Conservation (phyloP, 2,113 vertebrate species). For the Centropus bengalensis region DNA sequence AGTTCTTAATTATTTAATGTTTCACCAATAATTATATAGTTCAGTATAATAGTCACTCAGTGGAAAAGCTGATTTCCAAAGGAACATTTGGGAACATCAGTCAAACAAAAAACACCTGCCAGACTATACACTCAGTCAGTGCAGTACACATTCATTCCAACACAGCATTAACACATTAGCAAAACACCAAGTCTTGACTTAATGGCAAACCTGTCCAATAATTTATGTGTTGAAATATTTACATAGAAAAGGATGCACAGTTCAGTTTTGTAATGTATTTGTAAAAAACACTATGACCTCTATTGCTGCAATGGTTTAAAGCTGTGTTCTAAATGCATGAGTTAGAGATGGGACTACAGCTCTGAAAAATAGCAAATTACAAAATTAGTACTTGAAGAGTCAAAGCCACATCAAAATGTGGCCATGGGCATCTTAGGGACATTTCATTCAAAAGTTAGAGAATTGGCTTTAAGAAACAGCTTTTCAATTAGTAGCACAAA, state of each 20-base stretch:
- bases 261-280: slow-evolving; percentile 44
- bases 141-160: slow-evolving; percentile 36
- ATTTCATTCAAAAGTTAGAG: background rate
- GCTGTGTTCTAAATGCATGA: slow-evolving; percentile 29
- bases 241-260: slow-evolving; percentile 59
- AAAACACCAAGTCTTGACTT: slow-evolving; percentile 51
- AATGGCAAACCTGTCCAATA: slow-evolving; percentile 53
- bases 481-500: background rate
- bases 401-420: background rate
- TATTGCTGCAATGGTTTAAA: slow-evolving; percentile 21
- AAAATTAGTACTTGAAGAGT: background rate
- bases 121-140: slow-evolving; percentile 55
- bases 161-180: slow-evolving; percentile 49
- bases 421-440: background rate
- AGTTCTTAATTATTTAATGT: slow-evolving; percentile 77
- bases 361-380: slow-evolving; percentile 22
- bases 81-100: slow-evolving; percentile 63
- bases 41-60: slow-evolving; percentile 62
- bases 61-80: slow-evolving; percentile 66
- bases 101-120: slow-evolving; percentile 59
- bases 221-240: slow-evolving; percentile 68
- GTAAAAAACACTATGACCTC: background rate
- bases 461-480: background rate
- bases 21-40: slow-evolving; percentile 72
- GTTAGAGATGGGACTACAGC: slow-evolving; percentile 27